Evolutionary conservation across 2,113 vertebrate genomes (phyloP).

Genomic region (Brachypteracias leptosomus): DNA sequence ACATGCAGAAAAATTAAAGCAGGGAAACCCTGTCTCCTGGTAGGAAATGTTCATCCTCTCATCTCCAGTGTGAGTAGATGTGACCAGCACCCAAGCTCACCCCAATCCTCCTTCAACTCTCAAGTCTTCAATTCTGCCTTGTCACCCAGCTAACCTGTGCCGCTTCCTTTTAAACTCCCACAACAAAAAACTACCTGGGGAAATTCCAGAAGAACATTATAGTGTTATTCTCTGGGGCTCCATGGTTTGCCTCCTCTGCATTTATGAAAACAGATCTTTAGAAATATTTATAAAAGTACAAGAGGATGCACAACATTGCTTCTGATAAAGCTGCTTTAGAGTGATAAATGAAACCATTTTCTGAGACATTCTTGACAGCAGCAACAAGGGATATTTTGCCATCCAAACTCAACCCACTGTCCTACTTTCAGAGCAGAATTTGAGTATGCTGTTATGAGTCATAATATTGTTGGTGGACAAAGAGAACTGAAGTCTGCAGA

Average conservation of each 20-base stretch:
- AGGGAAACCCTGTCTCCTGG: not conserved
- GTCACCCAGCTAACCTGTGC: not conserved
- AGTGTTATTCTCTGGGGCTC: not conserved
- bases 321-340: not conserved
- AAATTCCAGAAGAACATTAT: not conserved
- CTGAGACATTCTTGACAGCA: too few relatives aligned
- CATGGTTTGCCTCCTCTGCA: not conserved
- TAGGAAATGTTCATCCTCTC: not conserved
- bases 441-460: not conserved
- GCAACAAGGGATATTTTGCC: not conserved
- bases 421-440: not conserved
- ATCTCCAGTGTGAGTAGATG: not conserved
- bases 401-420: not conserved
- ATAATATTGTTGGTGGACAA: not conserved
- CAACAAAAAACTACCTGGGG: not conserved
- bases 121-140: not conserved
- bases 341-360: not conserved
- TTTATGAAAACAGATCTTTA: not conserved
- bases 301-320: not conserved
- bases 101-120: not conserved
- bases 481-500: not conserved
- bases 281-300: not conserved
- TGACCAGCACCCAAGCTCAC: not conserved
- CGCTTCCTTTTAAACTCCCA: not conserved
- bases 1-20: not conserved